Base-by-base conservation (phyloP, 2,113 vertebrate species). In the Perca flavescens region DNA sequence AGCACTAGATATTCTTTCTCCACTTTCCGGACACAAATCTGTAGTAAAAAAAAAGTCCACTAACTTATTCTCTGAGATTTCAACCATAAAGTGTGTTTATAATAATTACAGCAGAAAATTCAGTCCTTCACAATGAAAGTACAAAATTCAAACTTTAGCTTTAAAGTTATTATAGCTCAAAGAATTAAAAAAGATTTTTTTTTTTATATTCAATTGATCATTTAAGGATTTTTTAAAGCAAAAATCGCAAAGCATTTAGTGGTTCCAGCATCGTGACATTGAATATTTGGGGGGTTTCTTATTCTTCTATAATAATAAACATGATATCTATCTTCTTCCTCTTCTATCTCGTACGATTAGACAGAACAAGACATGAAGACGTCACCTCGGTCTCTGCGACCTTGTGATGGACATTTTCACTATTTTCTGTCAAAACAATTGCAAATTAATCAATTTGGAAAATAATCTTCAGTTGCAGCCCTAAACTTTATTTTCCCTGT, bases 41-140 rank as follows among this genome's bases (percentile, higher is more conserved):
- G 34, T 53, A 1, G 19, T 22, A 28, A 70, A 61, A 22, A 22
- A 61, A 22, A 49, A 8, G 15, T 53, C 43, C 21, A 64, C 43
- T 53, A 54, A 34, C 13, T 46, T 54, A 43, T 28, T 60, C 11
- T 36, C 5, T 34, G 46, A 49, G 25, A 21, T 77, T 80, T 83
- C 8, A 19, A 17, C 28, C 0, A 2, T 46, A 11, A 25, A 43
- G 49, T 10, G 1, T 0, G 2, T 12, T 53, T 19, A 7, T 0
- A 74, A 34, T 28, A 43, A 36, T 31, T 22, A 34, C 46, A 0
- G 3, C 31, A 2, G 49, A 62, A 34, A 36, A 63, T 15, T 62
- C 19, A 61, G 31, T 19, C 21, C 8, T 34, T 68, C 17, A 21
- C 9, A 58, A 19, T 28, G 22, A 53, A 52, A 60, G 11, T 67